A percentile compares a stretch with the other conserved stretches of the same genome.
Conservation (phyloP, 2,888 invertebrate species). For the Callyntrura sp. region DNA sequence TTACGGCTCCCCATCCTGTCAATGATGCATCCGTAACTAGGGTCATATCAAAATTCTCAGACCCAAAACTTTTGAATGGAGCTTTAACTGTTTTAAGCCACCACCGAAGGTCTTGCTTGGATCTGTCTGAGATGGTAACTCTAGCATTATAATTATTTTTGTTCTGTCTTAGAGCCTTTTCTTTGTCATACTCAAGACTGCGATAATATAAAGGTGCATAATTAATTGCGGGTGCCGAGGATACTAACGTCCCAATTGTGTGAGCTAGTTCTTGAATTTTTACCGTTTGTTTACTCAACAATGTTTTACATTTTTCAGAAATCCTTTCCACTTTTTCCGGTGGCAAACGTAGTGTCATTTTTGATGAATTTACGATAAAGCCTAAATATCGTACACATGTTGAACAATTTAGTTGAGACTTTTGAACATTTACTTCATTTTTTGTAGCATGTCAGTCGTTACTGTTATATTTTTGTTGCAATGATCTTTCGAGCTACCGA, state of each 20-base stretch:
- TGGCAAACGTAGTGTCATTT: not conserved
- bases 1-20: conserved; percentile 29
- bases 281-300: not conserved
- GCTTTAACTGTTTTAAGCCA: not conserved
- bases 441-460: no score
- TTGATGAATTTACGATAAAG: not conserved
- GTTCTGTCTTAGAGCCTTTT: not conserved
- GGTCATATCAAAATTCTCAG: not conserved
- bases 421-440: not conserved
- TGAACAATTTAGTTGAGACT: not conserved
- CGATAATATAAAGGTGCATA: conserved; percentile 13
- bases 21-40: conserved; percentile 4
- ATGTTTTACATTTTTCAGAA: not conserved
- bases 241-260: not conserved
- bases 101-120: not conserved
- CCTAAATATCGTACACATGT: not conserved
- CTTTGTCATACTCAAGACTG: not conserved
- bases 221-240: conserved; percentile 1
- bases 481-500: not conserved
- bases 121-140: no score
- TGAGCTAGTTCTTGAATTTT: not conserved
- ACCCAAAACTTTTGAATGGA: no score
- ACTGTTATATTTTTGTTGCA: not conserved
- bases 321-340: not conserved
- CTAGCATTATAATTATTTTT: not conserved